A percentile compares a stretch with the other conserved stretches of the same genome.
These are phyloP conservation scores for Drosophila austrosaltans DNA, from an alignment of 2,888 invertebrate genomes.

Conservation along the genomic window DNA sequence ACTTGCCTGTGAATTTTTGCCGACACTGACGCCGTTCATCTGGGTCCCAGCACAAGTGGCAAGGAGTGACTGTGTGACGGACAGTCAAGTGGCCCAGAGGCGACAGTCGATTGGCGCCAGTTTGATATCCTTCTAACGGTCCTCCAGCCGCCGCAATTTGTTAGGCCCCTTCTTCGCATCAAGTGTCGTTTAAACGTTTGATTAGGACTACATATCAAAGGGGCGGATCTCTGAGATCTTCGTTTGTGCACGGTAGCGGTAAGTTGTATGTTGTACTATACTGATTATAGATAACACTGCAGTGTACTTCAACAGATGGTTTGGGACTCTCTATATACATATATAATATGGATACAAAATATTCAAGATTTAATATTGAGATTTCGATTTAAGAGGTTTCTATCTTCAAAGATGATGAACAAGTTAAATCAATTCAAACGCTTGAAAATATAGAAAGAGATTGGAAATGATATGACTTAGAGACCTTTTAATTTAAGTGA, in stretches of 20 bases:
- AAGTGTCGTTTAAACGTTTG: conserved; percentile 71
- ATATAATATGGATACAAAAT: conserved; percentile 20
- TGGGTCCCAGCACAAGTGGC: conserved; percentile 44
- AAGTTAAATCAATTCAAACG: neutral
- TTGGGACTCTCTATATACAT: neutral
- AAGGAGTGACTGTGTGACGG: conserved; percentile 57
- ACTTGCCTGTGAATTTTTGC: conserved; percentile 71
- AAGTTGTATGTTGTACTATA: conserved; percentile 23
- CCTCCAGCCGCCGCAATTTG: conserved; percentile 44
- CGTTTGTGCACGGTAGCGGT: conserved; percentile 39
- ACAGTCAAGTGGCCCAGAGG: conserved; percentile 60
- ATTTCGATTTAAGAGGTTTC: neutral
- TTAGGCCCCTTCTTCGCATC: conserved; percentile 41
- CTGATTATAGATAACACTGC: conserved; percentile 35
- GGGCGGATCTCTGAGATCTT: conserved; percentile 56
- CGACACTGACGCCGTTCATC: conserved; percentile 61
- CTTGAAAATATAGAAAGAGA: too few species aligned
- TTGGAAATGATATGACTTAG: too few species aligned
- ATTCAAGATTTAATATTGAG: conserved; percentile 7
- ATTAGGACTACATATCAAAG: conserved; percentile 64
- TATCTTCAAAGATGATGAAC: neutral
- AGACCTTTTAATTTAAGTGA: too few species aligned
- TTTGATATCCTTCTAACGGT: conserved; percentile 20
- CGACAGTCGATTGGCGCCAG: conserved; percentile 71
- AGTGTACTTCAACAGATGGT: conserved; percentile 31